These are phyloP conservation scores for Eupleurogrammus muticus DNA, from an alignment of 2,797 vertebrate genomes.

Conservation along the genomic window DNA sequence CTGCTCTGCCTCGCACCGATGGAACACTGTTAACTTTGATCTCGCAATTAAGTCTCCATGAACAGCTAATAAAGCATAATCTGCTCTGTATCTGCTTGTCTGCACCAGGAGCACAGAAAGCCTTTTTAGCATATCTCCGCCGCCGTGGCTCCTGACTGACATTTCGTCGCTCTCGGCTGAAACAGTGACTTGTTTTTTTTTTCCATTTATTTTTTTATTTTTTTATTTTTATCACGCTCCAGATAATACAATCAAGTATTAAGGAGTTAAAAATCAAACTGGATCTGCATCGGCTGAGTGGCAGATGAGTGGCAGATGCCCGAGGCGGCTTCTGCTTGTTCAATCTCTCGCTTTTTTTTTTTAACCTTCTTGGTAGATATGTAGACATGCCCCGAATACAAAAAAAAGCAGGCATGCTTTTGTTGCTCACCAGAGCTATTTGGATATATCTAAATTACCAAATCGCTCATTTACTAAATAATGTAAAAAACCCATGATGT, in stretches of 20 bases:
- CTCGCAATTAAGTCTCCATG: constrained; percentile 79
- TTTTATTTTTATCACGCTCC: constrained; percentile 59
- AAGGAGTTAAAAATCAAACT: constrained; percentile 71
- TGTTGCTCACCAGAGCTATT: constrained; percentile 33
- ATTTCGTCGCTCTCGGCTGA: constrained; percentile 63
- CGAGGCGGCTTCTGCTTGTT: constrained; percentile 45
- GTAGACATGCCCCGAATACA: constrained; percentile 44
- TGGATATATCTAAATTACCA: constrained; percentile 32
- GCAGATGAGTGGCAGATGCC: constrained; percentile 72
- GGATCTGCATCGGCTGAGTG: constrained; percentile 70
- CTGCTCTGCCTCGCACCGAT: constrained; percentile 60
- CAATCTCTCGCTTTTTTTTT: constrained; percentile 31
- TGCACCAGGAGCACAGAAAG: constrained; percentile 58
- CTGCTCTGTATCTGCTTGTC: constrained; percentile 75
- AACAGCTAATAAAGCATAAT: constrained; percentile 80
- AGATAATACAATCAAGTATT: constrained; percentile 76
- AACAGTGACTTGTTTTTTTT: constrained; percentile 60
- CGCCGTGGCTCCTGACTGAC: constrained; percentile 68
- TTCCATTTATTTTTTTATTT: too few relatives aligned
- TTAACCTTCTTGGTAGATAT: constrained; percentile 43
- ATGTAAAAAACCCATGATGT: constrained; percentile 23
- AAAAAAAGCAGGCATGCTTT: constrained; percentile 13
- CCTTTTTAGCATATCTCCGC: constrained; percentile 70
- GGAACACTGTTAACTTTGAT: constrained; percentile 78
- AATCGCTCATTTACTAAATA: constrained; percentile 25